Evolutionary conservation across 1,140 invertebrate genomes (phyloP), one percentile per base, ranked within the genome.

Genomic region (Branchinecta lynchi): DNA sequence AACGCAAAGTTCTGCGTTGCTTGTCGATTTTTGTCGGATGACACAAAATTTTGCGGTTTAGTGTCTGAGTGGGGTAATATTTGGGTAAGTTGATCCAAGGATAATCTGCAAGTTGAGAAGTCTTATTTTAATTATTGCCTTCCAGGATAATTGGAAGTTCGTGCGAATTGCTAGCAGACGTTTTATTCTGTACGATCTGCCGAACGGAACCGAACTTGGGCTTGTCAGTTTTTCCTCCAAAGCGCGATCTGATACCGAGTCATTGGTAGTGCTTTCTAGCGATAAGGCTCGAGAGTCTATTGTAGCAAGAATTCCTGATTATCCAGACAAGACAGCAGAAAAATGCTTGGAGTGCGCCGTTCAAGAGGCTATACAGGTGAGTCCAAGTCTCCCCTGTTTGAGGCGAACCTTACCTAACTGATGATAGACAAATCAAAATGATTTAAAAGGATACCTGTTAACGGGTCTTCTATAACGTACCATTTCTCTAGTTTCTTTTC

Each of bases 81-180:
- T 32, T 32, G 32, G 5, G 32, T 32, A 32, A 32, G 5, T n/a
- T 5, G 32, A 32, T 5, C 32, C 32, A 32, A 5, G 1, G 32
- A 32, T 32, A n/a, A n/a, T n/a, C n/a, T n/a, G 32, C 5, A 32
- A 32, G 32, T 32, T 32, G 32, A 32, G 32, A 32, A 32, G 32
- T 32, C 32, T 32, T 32, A 32, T 32, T 1, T 3, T 32, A 32
- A 3, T 32, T 60, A 60, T 15, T 60, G 1, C 17, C 12, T 60
- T 60, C 17, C 17, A 80, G 75, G 83, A 85, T 75, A 82, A 82
- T 44, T 85, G 83, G 83, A 81, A 77, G 71, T 84, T 82, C 75
- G 75, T 85, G 60, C 76, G 83, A 66, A 77, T 78, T 45, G 83
- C 83, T 6, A 78, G 84, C 70, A 77, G 83, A 46, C 83, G 84